A percentile compares a stretch with the other conserved stretches of the same genome.
These are phyloP conservation scores for Lysandra bellargus DNA, from an alignment of 2,888 invertebrate species.

Conservation along the genomic window DNA sequence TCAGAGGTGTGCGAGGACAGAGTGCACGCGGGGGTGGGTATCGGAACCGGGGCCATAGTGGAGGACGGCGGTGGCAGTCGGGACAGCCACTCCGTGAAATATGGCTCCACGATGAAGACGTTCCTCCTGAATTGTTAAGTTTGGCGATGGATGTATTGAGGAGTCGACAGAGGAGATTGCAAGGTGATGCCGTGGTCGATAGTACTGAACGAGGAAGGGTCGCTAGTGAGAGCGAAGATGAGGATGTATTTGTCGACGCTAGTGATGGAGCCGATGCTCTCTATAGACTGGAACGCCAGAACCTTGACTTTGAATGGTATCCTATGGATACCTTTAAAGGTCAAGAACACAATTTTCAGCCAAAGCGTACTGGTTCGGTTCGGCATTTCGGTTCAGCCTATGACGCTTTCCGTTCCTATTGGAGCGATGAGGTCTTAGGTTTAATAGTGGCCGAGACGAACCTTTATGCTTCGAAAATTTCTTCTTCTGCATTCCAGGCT, in stretches of 20 bases:
- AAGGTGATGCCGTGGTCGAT: background rate
- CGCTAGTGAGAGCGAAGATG: background rate
- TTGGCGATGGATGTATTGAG: constrained; percentile 22
- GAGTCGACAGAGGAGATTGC: background rate
- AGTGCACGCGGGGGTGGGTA: background rate
- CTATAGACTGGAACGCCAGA: background rate
- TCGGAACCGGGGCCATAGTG: constrained; percentile 5
- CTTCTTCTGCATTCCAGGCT: constrained; percentile 17
- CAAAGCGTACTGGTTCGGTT: constrained; percentile 12
- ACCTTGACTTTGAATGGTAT: constrained; percentile 10
- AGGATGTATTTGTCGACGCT: too few species aligned
- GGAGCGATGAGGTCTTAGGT: constrained; percentile 19
- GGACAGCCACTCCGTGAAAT: constrained; percentile 13
- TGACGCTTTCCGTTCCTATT: too few species aligned
- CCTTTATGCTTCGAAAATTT: constrained; percentile 33
- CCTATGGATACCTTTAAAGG: constrained; percentile 9
- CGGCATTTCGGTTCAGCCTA: background rate
- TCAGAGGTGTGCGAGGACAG: background rate
- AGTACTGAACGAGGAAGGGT: background rate
- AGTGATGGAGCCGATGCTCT: background rate
- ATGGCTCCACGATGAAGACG: background rate
- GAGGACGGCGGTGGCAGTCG: background rate
- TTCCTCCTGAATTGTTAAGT: constrained; percentile 23
- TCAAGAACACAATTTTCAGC: background rate
- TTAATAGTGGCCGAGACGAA: constrained; percentile 35